phyloP scores from a whole-genome alignment of 2,797 vertebrate genomes.

The Melanotaenia nigrans region DNA sequence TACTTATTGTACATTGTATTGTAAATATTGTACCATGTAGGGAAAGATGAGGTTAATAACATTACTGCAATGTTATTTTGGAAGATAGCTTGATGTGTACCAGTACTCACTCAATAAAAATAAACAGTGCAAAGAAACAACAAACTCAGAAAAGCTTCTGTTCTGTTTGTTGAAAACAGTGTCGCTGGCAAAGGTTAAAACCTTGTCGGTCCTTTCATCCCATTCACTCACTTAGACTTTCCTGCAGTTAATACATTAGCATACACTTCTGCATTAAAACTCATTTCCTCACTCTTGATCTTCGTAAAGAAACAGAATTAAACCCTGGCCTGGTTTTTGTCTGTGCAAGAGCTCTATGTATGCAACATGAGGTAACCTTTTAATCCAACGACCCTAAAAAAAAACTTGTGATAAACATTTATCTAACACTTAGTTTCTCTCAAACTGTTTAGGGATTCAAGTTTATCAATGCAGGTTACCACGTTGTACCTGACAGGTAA shows the following conservation, averaged over 20 bases:
- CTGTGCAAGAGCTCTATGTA: constrained; percentile 52
- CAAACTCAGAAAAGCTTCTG: constrained; percentile 66
- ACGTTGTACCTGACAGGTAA: constrained; percentile 59
- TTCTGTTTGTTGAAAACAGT: constrained; percentile 72
- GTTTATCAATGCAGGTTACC: constrained; percentile 48
- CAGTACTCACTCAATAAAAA: constrained; percentile 60
- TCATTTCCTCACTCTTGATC: constrained; percentile 43
- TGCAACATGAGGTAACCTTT: constrained; percentile 74
- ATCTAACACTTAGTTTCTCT: constrained; percentile 55
- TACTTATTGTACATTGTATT: too few species aligned
- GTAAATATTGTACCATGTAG: constrained; percentile 30
- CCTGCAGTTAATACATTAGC: constrained; percentile 37
- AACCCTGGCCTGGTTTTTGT: constrained; percentile 50
- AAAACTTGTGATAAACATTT: constrained; percentile 65
- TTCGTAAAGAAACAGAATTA: constrained; percentile 49
- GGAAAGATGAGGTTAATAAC: constrained; percentile 70
- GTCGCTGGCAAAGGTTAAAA: constrained; percentile 53
- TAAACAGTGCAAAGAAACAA: constrained; percentile 78
- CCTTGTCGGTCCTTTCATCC: constrained; percentile 34
- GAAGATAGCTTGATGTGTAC: constrained; percentile 73
- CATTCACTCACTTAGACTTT: constrained; percentile 56
- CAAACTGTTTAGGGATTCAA: constrained; percentile 40
- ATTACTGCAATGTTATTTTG: constrained; percentile 72
- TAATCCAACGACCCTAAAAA: constrained; percentile 57
- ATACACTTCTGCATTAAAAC: constrained; percentile 39